Evolutionary conservation across 2,113 vertebrate species (phyloP).

Genomic region (Bombycilla garrulus): DNA sequence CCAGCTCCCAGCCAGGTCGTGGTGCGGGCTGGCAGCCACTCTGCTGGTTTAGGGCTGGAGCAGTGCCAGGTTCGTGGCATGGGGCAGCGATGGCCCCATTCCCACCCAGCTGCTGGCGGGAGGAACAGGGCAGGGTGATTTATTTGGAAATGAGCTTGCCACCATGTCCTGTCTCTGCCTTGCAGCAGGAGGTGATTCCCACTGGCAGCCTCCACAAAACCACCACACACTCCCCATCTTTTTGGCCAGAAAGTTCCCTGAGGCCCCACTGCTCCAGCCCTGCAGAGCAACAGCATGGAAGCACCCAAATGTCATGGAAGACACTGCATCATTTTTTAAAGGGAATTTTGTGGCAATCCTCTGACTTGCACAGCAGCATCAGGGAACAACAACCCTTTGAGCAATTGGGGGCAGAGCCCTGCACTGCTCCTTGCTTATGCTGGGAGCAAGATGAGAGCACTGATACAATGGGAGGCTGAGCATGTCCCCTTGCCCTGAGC

Average conservation of each 20-base stretch:
- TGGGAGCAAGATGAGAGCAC: fast-evolving
- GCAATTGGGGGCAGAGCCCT: not conserved
- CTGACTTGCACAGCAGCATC: not conserved
- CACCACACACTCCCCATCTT: not conserved
- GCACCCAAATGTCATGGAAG: not conserved
- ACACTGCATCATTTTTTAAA: not conserved
- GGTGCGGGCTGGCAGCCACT: fast-evolving
- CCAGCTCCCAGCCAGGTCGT: not conserved
- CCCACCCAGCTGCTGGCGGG: not conserved
- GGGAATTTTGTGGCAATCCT: not conserved
- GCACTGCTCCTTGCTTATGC: fast-evolving
- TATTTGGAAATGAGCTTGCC: not conserved
- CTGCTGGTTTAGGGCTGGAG: not conserved
- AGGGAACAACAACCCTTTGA: not conserved
- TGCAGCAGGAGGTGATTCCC: not conserved
- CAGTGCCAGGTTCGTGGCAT: fast-evolving
- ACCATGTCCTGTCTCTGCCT: not conserved
- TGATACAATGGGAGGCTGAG: fast-evolving
- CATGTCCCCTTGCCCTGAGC: not conserved
- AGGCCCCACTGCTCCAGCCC: not conserved
- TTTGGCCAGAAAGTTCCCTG: not conserved
- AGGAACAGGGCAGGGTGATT: not conserved
- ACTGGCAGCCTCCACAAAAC: not conserved
- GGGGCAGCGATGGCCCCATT: not conserved
- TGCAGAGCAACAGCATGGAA: not conserved